Base-by-base conservation (phyloP, 2,113 vertebrate species). In the Peromyscus polionotus region DNA sequence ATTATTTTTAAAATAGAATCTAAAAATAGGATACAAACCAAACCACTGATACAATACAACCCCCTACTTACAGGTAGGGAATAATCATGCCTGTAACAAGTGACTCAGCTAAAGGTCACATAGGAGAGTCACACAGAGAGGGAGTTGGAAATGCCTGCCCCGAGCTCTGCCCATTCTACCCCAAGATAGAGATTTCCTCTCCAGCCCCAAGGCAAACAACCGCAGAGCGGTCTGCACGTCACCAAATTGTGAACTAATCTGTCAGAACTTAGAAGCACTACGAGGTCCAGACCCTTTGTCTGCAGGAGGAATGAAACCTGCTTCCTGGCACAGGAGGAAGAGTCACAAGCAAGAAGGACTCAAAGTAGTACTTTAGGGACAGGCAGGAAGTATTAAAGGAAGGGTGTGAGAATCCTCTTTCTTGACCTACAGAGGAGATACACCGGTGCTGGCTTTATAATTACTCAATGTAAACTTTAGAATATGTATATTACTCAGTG, bases 131-230 rank as follows among this genome's bases (percentile, higher is more conserved):
- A 79, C 63, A 86, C 17, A 4, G 10, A 67, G 68, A 54, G 24
- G n/a, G 61, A 63, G 17, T 48, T 48, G 39, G 72, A 63, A 92
- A 95, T 4, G 36, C n/a, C 61, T 39, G 28, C 48, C 73, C 63
- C 51, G 24, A 2, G 42, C 73, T 91, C 84, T 92, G 57, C 16
- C 59, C 24, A 20, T 73, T 86, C 48, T 88, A 85, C 65, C 67
- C 77, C 72, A 86, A 72, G 73, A 68, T 59, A 94, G 76, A 95
- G 63, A 97, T 48, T 97, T 97, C 96, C 95, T 97, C 87, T 97
- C 68, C 22, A 33, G 54, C 45, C 24, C 59, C 39, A 95, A 94
- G 89, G 84, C 81, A 93, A 89, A 89, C 19, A 85, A 86, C 31
- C 39, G 73, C 80, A 86, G 72, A 72, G 70, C 45, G 86, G 36